Evolutionary conservation across 1,140 invertebrate genomes (phyloP).

Genomic region (Leptopilina clavipes): DNA sequence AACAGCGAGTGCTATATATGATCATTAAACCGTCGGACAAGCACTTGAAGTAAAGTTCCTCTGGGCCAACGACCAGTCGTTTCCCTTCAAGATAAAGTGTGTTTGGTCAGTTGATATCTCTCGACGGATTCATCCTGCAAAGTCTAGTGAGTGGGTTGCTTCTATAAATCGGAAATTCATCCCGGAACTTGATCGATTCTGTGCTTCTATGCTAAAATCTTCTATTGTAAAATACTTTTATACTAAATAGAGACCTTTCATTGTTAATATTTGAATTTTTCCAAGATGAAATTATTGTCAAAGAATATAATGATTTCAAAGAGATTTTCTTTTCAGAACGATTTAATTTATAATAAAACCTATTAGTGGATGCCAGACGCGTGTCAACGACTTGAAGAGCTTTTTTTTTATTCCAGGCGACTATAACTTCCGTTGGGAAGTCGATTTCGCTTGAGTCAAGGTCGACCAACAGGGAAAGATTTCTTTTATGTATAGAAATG

Average conservation of each 20-base stretch:
- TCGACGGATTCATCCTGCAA: slow-evolving; percentile 56
- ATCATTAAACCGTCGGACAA: slow-evolving; percentile 49
- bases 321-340: too few species aligned
- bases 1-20: too few species aligned
- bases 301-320: too few species aligned
- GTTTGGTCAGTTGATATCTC: slow-evolving; percentile 54
- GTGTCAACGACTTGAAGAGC: slow-evolving; percentile 5
- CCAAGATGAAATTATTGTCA: too few species aligned
- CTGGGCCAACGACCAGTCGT: slow-evolving; percentile 66
- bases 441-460: slow-evolving; percentile 27
- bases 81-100: slow-evolving; percentile 61
- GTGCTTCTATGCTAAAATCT: too few species aligned
- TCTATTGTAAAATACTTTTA: too few species aligned
- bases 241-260: too few species aligned
- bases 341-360: neutral
- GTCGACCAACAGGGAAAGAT: neutral
- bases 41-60: slow-evolving; percentile 35
- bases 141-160: slow-evolving; percentile 50
- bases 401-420: neutral
- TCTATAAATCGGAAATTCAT: neutral
- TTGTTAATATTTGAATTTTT: too few species aligned
- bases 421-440: slow-evolving; percentile 28
- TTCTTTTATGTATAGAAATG: neutral
- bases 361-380: slow-evolving; percentile 16
- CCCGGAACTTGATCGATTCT: neutral